phyloP scores from a whole-genome alignment of 2,113 vertebrate genomes.

The Regulus satrapa region DNA sequence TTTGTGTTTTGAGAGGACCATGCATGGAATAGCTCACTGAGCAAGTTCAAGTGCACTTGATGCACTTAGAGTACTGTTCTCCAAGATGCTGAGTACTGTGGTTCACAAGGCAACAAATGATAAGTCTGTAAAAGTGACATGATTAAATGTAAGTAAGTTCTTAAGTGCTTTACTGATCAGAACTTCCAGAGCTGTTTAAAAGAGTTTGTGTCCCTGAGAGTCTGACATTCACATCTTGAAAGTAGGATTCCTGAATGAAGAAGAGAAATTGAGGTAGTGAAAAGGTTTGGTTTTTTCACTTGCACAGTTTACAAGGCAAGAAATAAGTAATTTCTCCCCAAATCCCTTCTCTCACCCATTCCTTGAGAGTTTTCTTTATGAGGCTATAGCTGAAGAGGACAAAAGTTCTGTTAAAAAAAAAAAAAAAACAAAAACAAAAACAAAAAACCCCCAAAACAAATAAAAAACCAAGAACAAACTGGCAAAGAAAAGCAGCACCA shows the following conservation, averaged over 20 bases:
- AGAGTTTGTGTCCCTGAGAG: neutral
- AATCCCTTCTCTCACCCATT: neutral
- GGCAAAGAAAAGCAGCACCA: neutral
- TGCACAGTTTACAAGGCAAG: neutral
- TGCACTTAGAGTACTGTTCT: neutral
- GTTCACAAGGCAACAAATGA: neutral
- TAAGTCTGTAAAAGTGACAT: neutral
- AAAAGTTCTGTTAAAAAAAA: neutral
- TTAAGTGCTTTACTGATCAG: neutral
- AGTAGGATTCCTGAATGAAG: neutral
- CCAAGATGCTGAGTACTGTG: neutral
- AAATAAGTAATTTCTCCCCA: neutral
- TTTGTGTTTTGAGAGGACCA: neutral
- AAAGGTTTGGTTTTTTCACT: neutral
- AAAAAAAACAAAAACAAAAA: neutral
- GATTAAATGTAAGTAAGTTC: neutral
- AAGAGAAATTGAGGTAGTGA: neutral
- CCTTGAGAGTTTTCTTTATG: neutral
- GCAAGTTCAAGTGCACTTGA: conserved; percentile 5
- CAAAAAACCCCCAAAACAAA: neutral
- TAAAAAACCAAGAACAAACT: neutral
- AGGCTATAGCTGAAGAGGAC: neutral
- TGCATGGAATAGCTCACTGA: neutral
- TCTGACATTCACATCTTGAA: neutral
- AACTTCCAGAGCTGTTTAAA: neutral